Evolutionary conservation across 2,797 vertebrate species (phyloP).

Genomic region (Syndactyla subalaris): DNA sequence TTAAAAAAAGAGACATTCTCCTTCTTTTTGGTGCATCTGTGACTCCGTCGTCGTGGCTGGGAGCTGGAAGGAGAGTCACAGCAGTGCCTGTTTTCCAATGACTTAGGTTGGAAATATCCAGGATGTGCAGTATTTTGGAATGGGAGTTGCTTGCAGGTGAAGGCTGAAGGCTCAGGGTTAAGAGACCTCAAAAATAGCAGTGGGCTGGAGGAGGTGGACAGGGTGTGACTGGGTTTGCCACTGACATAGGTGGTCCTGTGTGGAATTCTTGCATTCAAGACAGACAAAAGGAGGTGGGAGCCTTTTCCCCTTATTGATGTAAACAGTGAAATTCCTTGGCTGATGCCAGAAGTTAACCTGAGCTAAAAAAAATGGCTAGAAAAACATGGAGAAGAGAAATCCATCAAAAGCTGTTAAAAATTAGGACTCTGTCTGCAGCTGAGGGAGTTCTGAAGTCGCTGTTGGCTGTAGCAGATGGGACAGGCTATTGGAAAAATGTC

Average conservation of each 20-base stretch:
- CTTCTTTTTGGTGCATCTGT: not conserved
- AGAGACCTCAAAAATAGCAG: not conserved
- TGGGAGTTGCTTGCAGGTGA: not conserved
- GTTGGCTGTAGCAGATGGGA: not conserved
- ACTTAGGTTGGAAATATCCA: not conserved
- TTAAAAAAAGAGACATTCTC: conserved; percentile 63
- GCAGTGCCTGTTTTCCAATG: not conserved
- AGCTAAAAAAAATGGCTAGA: not conserved
- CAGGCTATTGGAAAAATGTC: not conserved
- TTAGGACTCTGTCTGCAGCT: not conserved
- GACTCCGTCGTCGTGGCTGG: not conserved
- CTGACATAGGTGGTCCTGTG: not conserved
- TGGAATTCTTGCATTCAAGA: not conserved
- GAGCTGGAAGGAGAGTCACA: not conserved
- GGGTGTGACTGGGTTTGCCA: not conserved
- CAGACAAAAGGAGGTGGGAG: not conserved
- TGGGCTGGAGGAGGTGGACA: not conserved
- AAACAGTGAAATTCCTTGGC: not conserved
- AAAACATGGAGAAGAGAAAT: not conserved
- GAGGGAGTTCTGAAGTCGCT: not conserved
- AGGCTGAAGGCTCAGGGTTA: not conserved
- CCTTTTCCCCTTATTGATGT: rapidly evolving
- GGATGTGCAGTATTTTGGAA: not conserved
- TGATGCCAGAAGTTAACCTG: not conserved
- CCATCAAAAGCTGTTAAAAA: not conserved